These are phyloP conservation scores for Papilio machaon DNA, from an alignment of 1,140 invertebrate species.

Conservation along the genomic window DNA sequence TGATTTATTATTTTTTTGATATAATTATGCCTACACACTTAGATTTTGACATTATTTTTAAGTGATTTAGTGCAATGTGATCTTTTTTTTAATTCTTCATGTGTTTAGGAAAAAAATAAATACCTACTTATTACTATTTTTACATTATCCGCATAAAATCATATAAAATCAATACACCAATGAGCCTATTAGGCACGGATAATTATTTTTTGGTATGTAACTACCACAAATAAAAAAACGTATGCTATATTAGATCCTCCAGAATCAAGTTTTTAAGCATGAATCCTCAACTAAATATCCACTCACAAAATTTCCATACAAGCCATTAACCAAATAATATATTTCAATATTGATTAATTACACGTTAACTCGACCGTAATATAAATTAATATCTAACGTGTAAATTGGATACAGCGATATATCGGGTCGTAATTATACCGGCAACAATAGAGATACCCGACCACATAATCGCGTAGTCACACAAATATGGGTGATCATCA, in stretches of 20 bases:
- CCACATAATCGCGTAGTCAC: constrained; percentile 48
- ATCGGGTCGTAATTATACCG: constrained; percentile 50
- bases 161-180: too few species aligned
- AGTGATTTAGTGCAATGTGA: neutral
- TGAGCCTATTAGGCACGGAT: too few species aligned
- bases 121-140: too few species aligned
- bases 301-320: neutral
- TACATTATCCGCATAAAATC: too few species aligned
- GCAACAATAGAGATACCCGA: constrained; percentile 54
- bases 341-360: constrained; percentile 29
- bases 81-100: neutral
- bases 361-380: constrained; percentile 43
- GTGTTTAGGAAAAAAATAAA: too few species aligned
- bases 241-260: neutral
- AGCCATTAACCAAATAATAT: constrained; percentile 24
- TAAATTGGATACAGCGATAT: constrained; percentile 28
- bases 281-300: too few species aligned
- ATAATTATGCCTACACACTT: neutral
- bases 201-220: too few species aligned
- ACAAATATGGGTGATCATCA: constrained; percentile 30
- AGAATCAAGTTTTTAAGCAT: neutral
- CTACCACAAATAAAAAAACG: too few species aligned
- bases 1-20: constrained; percentile 55
- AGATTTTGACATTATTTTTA: neutral
- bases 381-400: constrained; percentile 51